phyloP scores from a whole-genome alignment of 2,113 vertebrate species.

The Bettongia penicillata region DNA sequence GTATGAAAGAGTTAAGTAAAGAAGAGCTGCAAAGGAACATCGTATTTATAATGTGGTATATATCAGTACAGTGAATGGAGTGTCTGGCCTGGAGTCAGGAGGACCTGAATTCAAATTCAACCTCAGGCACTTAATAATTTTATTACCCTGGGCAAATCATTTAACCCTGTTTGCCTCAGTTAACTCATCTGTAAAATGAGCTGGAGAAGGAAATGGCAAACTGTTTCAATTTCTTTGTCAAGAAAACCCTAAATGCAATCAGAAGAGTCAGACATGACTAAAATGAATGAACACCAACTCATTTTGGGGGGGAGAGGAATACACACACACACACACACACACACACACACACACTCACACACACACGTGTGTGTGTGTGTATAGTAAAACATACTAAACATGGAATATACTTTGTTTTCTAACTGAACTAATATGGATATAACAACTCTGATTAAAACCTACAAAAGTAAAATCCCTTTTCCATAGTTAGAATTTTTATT shows the following conservation, averaged over 20 bases:
- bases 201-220: neutral
- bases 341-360: too few species aligned
- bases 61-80: neutral
- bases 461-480: neutral
- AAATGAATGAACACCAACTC: neutral
- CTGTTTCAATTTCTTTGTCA: neutral
- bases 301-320: neutral
- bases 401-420: neutral
- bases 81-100: neutral
- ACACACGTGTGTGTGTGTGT: too few species aligned
- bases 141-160: neutral
- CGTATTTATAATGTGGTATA: neutral
- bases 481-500: neutral
- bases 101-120: neutral
- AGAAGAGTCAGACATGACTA: neutral
- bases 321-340: too few species aligned
- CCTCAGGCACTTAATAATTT: neutral
- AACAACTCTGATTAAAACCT: neutral
- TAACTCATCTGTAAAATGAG: neutral
- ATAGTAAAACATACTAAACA: neutral
- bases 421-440: neutral
- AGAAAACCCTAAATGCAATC: neutral
- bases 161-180: neutral
- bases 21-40: neutral
- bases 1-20: constrained; percentile 4